phyloP scores from a whole-genome alignment of 2,113 vertebrate species.

The Corydoras sp. region DNA sequence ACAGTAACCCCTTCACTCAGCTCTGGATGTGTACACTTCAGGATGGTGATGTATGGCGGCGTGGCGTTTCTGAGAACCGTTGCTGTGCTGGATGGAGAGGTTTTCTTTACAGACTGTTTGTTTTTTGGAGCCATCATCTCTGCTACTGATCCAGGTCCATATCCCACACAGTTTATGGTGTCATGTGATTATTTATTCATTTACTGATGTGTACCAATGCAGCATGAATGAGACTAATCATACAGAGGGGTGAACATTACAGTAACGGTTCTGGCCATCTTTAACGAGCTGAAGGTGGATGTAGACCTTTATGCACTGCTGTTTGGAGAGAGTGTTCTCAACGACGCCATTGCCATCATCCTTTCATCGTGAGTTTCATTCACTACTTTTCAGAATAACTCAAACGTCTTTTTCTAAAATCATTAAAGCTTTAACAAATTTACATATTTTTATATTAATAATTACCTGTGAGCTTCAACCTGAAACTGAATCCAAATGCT shows the following conservation, averaged over 20 bases:
- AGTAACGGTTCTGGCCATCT: constrained; percentile 98
- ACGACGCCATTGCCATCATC: constrained; percentile 95
- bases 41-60: constrained; percentile 84
- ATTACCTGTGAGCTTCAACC: background rate
- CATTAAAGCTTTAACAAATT: background rate
- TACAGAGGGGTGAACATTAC: constrained; percentile 1
- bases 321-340: constrained; percentile 95
- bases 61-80: constrained; percentile 87
- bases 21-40: constrained; percentile 47
- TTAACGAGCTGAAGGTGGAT: constrained; percentile 94
- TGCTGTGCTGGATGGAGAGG: constrained; percentile 83
- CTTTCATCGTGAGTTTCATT: constrained; percentile 86
- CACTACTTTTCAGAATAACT: background rate
- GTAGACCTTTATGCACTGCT: constrained; percentile 95
- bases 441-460: background rate
- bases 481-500: background rate
- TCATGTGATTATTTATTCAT: constrained; percentile 6
- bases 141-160: constrained; percentile 88
- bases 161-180: background rate
- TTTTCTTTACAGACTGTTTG: constrained; percentile 95
- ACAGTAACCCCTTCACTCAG: background rate
- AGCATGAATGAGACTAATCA: background rate
- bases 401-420: background rate
- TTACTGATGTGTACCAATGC: background rate
- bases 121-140: constrained; percentile 94